phyloP scores from a whole-genome alignment of 2,797 vertebrate genomes.

The Hybognathus amarus region DNA sequence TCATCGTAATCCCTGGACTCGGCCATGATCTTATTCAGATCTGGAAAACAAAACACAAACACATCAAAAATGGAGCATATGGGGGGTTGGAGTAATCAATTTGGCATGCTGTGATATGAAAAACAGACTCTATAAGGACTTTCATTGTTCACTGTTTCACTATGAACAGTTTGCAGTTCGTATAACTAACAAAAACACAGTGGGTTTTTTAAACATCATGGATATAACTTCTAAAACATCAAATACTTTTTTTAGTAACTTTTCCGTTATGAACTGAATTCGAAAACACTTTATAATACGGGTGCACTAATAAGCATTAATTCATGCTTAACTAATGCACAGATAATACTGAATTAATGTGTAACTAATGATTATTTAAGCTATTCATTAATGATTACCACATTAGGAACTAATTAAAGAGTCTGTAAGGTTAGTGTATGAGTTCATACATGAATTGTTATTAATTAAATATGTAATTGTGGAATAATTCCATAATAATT shows the following conservation, averaged over 20 bases:
- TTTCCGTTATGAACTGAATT: not conserved
- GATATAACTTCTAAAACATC: not conserved
- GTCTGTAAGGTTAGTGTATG: too few species aligned
- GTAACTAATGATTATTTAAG: too few species aligned
- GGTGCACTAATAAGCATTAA: too few species aligned
- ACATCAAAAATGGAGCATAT: not conserved
- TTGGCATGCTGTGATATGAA: constrained; percentile 7
- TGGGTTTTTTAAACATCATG: not conserved
- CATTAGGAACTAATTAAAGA: too few species aligned
- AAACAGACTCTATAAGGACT: not conserved
- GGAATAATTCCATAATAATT: too few species aligned
- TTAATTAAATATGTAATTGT: too few species aligned
- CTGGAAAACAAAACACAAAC: constrained; percentile 68
- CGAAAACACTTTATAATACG: too few species aligned
- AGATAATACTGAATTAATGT: too few species aligned
- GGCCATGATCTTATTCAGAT: constrained; percentile 90
- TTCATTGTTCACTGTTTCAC: not conserved
- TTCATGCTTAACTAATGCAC: too few species aligned
- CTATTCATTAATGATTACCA: too few species aligned
- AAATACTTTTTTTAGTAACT: not conserved
- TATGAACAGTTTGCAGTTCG: not conserved
- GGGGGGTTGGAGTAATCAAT: not conserved
- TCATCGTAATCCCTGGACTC: constrained; percentile 87
- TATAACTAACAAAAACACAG: not conserved
- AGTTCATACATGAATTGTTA: too few species aligned